These are phyloP conservation scores for Sepioteuthis lessoniana DNA, from an alignment of 2,888 invertebrate species.

Conservation along the genomic window DNA sequence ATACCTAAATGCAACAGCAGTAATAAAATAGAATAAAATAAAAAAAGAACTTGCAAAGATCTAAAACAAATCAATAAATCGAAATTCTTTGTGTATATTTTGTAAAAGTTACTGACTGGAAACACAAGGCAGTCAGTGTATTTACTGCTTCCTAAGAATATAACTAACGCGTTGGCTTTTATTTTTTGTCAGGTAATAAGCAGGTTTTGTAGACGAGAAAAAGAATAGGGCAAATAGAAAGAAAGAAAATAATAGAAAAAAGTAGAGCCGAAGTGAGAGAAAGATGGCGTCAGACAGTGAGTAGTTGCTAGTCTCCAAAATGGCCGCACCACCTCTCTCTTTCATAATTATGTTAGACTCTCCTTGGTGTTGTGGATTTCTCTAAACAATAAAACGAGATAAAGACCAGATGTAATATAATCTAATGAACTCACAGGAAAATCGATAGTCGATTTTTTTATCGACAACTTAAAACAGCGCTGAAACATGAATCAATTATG, in stretches of 20 bases:
- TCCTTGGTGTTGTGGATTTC: not conserved
- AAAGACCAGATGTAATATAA: slow-evolving; percentile 1
- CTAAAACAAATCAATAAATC: not conserved
- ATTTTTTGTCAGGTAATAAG: not conserved
- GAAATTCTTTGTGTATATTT: not conserved
- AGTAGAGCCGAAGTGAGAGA: too few relatives aligned
- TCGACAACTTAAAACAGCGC: not conserved
- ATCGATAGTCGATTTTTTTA: slow-evolving; percentile 1
- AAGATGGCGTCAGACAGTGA: not conserved
- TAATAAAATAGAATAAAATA: too few relatives aligned
- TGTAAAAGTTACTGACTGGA: not conserved
- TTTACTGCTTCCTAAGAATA: slow-evolving; percentile 5
- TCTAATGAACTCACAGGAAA: not conserved
- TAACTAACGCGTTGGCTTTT: not conserved
- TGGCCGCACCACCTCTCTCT: not conserved
- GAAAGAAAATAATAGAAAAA: not conserved
- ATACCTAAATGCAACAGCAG: not conserved
- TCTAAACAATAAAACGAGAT: not conserved
- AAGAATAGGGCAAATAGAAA: not conserved
- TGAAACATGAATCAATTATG: not conserved
- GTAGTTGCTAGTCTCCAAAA: not conserved
- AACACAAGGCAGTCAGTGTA: not conserved
- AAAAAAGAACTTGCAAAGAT: not conserved
- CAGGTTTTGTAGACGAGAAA: not conserved
- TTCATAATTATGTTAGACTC: not conserved